A percentile compares a stretch with the other conserved stretches of the same genome.
phyloP scores from a whole-genome alignment of 2,113 vertebrate species.

The Apaloderma vittatum region DNA sequence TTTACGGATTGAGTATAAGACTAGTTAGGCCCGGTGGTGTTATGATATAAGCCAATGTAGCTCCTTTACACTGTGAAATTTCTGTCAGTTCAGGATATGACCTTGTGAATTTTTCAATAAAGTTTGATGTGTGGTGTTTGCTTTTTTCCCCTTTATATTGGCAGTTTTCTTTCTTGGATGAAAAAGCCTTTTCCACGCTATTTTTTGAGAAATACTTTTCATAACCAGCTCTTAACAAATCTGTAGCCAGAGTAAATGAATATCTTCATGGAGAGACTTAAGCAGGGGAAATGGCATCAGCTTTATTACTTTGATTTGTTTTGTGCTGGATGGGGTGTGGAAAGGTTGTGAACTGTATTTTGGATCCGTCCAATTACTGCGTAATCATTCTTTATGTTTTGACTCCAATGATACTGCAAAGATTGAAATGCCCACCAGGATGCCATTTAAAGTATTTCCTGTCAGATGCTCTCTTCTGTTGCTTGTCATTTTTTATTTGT shows the following conservation, averaged over 20 bases:
- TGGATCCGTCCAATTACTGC: slow-evolving; percentile 45
- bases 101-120: slow-evolving; percentile 7
- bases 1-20: not conserved
- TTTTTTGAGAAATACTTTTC: not conserved
- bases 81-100: not conserved
- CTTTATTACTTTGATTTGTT: slow-evolving; percentile 44
- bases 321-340: not conserved
- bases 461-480: slow-evolving; percentile 46
- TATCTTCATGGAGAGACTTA: not conserved
- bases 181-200: not conserved
- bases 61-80: not conserved
- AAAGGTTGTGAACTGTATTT: slow-evolving; percentile 40
- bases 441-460: slow-evolving; percentile 3
- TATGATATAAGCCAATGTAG: not conserved
- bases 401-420: not conserved
- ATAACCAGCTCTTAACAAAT: slow-evolving; percentile 26
- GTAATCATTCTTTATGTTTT: slow-evolving; percentile 19
- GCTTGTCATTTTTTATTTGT: slow-evolving; percentile 65
- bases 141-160: not conserved
- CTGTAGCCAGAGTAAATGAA: not conserved
- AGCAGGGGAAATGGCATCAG: not conserved
- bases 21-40: not conserved
- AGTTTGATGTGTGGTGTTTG: not conserved
- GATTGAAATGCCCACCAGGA: slow-evolving; percentile 33
- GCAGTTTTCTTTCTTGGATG: not conserved